Conservation (phyloP, 2,888 invertebrate species). For the Leucoma salicis region DNA sequence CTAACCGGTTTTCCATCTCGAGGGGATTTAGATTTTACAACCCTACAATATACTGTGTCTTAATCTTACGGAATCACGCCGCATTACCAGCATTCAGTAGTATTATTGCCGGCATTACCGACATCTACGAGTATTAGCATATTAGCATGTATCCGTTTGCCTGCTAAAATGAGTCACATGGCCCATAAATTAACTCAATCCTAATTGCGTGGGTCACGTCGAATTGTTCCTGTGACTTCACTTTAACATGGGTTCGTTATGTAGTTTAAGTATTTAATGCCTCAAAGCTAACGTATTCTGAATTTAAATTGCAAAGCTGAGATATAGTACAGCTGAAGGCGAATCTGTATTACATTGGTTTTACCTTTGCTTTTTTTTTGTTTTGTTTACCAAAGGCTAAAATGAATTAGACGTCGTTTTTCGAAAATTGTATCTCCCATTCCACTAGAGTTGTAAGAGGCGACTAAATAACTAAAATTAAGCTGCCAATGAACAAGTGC, state of each 20-base stretch:
- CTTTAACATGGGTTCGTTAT: conserved; percentile 1
- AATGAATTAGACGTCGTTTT: no score
- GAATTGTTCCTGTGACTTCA: conserved; percentile 34
- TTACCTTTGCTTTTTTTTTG: no score
- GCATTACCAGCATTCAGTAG: conserved; percentile 7
- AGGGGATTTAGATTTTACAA: background rate
- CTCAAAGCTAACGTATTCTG: background rate
- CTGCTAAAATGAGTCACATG: conserved; percentile 20
- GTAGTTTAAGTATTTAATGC: background rate
- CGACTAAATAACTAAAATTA: no score
- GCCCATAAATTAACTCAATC: conserved; percentile 21
- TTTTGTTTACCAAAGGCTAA: no score
- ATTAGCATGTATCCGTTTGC: conserved; percentile 15
- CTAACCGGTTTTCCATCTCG: background rate
- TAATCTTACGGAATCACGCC: background rate
- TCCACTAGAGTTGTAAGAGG: no score
- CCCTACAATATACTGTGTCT: background rate
- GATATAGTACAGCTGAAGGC: background rate
- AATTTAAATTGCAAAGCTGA: background rate
- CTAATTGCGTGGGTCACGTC: conserved; percentile 42
- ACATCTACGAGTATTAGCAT: conserved; percentile 7
- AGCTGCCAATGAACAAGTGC: no score
- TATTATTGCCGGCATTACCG: conserved; percentile 8
- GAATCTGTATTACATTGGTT: no score
- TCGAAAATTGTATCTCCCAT: no score